Evolutionary conservation across 2,888 invertebrate species (phyloP).

Genomic region (Aelia acuminata): DNA sequence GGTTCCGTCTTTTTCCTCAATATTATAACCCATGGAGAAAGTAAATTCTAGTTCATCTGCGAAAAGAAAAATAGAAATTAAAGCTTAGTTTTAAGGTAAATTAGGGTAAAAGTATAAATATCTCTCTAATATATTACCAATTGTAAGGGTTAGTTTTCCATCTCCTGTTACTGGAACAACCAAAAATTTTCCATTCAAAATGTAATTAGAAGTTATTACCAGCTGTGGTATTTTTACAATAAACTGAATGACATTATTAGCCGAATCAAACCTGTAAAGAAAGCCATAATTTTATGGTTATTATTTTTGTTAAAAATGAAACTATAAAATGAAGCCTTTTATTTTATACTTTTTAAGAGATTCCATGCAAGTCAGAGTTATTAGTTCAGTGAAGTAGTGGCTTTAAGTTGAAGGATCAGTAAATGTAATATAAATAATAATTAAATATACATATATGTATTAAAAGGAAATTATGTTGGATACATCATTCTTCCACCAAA

Average conservation of each 20-base stretch:
- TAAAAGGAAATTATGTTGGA: too few species aligned
- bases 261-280: neutral
- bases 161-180: slow-evolving; percentile 12
- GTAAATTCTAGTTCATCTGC: slow-evolving; percentile 28
- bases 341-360: too few species aligned
- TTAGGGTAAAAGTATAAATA: neutral
- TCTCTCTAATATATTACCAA: neutral
- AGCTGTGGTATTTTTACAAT: neutral
- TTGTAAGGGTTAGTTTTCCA: neutral
- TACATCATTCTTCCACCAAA: too few species aligned
- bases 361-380: too few species aligned
- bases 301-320: too few species aligned
- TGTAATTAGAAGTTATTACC: neutral
- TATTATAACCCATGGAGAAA: neutral
- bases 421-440: too few species aligned
- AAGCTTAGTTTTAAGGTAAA: neutral
- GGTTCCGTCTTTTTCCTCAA: neutral
- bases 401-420: too few species aligned
- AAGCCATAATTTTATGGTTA: neutral
- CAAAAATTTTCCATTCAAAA: slow-evolving; percentile 11
- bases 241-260: neutral
- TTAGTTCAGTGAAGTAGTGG: too few species aligned
- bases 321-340: too few species aligned
- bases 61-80: neutral
- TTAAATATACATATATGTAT: too few species aligned